A percentile compares a stretch with the other conserved stretches of the same genome.
These are phyloP conservation scores for Oncopeltus fasciatus DNA, from an alignment of 1,140 invertebrate species.

Conservation along the genomic window DNA sequence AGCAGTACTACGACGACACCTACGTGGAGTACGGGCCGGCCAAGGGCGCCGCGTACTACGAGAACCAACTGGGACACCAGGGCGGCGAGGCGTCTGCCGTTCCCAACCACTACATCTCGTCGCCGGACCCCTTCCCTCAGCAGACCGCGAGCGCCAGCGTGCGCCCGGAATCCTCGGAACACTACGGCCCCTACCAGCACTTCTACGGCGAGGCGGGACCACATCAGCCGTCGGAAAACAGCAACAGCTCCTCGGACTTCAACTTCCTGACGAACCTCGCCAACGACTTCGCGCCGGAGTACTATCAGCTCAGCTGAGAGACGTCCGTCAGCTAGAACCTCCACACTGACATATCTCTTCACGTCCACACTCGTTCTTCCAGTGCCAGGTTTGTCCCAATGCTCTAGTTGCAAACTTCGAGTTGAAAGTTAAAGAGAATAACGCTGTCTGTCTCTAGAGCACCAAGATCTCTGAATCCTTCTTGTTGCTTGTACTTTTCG, in stretches of 20 bases:
- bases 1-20: conserved; percentile 26
- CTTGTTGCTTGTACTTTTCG: too few relatives aligned
- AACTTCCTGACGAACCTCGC: conserved; percentile 80
- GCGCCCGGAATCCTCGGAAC: conserved; percentile 38
- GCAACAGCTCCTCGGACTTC: conserved; percentile 79
- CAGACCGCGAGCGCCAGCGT: conserved; percentile 40
- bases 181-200: conserved; percentile 50
- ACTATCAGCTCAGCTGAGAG: conserved; percentile 63
- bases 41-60: conserved; percentile 30
- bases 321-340: not conserved
- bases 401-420: too few relatives aligned
- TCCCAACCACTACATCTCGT: conserved; percentile 30
- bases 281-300: conserved; percentile 80
- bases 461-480: too few relatives aligned
- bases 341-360: too few relatives aligned
- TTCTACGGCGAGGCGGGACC: conserved; percentile 42
- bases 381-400: too few relatives aligned
- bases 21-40: conserved; percentile 6
- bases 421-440: too few relatives aligned
- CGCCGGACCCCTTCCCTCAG: conserved; percentile 22
- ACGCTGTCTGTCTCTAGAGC: too few relatives aligned
- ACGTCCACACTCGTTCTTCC: too few relatives aligned
- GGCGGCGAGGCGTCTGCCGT: conserved; percentile 36
- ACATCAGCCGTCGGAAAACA: conserved; percentile 45
- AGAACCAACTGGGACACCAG: conserved; percentile 31